These are phyloP conservation scores for Aricia artaxerxes DNA, from an alignment of 2,888 invertebrate species.

Conservation along the genomic window DNA sequence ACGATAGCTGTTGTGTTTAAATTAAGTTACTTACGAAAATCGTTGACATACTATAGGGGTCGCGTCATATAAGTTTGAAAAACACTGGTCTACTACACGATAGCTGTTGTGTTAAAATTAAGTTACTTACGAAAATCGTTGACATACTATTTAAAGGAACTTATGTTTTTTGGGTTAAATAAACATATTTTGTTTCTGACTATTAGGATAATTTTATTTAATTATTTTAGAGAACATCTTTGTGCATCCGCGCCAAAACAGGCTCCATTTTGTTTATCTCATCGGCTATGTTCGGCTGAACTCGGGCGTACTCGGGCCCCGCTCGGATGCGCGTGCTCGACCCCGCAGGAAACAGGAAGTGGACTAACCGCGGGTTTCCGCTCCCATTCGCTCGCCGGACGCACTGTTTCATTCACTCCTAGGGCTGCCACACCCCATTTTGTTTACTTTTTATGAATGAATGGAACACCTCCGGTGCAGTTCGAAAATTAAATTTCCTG, in stretches of 20 bases:
- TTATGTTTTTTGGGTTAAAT: no score
- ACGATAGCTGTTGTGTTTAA: no score
- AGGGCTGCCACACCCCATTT: conserved; percentile 41
- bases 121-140: no score
- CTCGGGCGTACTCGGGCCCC: conserved; percentile 53
- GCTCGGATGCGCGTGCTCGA: conserved; percentile 69
- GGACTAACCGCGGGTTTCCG: conserved; percentile 80
- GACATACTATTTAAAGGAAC: no score
- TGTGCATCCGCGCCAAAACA: conserved; percentile 22
- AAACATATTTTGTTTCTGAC: background rate
- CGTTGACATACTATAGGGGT: no score
- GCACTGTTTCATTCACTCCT: conserved; percentile 72
- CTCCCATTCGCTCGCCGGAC: conserved; percentile 74
- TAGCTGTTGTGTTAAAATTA: no score
- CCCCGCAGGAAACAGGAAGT: conserved; percentile 81
- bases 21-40: no score
- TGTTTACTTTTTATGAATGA: conserved; percentile 14
- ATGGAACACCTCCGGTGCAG: conserved; percentile 11
- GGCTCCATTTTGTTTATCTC: conserved; percentile 24
- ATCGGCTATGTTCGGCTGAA: conserved; percentile 43
- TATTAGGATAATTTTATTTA: background rate
- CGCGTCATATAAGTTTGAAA: no score
- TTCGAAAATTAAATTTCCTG: conserved; percentile 22
- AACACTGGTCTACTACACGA: no score
- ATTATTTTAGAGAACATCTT: background rate